Evolutionary conservation across 2,113 vertebrate genomes (phyloP).

Genomic region (Tenrec ecaudatus): DNA sequence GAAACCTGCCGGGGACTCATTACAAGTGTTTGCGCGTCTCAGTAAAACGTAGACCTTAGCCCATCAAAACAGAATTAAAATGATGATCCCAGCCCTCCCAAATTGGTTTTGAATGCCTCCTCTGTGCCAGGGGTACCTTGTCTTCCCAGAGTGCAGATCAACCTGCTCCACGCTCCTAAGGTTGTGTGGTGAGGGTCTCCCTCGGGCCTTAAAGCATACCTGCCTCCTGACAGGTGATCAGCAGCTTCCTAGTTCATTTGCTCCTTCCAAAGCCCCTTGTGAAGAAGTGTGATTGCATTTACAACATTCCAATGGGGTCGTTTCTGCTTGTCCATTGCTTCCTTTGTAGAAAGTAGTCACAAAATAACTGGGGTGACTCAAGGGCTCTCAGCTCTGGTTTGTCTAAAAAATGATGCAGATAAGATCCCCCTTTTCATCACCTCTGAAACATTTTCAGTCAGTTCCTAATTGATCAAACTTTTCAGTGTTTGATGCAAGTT

Average conservation of each 20-base stretch:
- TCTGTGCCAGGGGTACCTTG: background rate
- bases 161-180: background rate
- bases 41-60: conserved; percentile 49
- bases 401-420: background rate
- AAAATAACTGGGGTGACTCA: conserved; percentile 41
- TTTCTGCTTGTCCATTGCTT: background rate
- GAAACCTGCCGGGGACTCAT: conserved; percentile 45
- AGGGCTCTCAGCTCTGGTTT: background rate
- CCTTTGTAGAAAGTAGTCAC: background rate
- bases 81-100: background rate
- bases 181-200: background rate
- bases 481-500: conserved; percentile 26
- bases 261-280: background rate
- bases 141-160: background rate
- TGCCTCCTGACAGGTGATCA: no score
- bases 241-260: background rate
- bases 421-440: conserved; percentile 56
- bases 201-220: background rate
- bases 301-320: conserved; percentile 17
- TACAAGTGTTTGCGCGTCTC: conserved; percentile 30
- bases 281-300: conserved; percentile 9
- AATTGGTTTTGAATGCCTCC: conserved; percentile 7
- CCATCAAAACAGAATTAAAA: conserved; percentile 60
- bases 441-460: conserved; percentile 55
- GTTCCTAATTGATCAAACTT: conserved; percentile 64